Percentiles rank a stretch among this genome's conserved stretches.
phyloP scores from a whole-genome alignment of 2,113 vertebrate species.

The Xyliphius kryptos region DNA sequence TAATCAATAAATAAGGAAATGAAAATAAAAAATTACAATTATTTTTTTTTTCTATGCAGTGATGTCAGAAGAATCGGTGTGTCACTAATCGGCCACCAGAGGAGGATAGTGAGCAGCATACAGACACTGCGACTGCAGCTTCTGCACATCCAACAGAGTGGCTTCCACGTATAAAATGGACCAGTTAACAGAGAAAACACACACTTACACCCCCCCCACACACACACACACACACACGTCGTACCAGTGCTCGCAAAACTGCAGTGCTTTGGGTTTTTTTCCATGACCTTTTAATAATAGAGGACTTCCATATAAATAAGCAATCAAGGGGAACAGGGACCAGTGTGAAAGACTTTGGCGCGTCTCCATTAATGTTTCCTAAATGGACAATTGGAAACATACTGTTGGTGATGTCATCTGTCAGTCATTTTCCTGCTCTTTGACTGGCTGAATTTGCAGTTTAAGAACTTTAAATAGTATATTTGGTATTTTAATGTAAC shows the following conservation, averaged over 20 bases:
- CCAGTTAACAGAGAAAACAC: conserved; percentile 47
- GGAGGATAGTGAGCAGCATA: conserved; percentile 98
- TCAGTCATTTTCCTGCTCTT: conserved; percentile 26
- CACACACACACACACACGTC: conserved; percentile 8
- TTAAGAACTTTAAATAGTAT: conserved; percentile 38
- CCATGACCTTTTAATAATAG: conserved; percentile 12
- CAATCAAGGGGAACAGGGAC: conserved; percentile 13
- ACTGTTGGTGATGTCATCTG: conserved; percentile 38
- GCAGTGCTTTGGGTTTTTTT: conserved; percentile 11
- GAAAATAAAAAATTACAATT: conserved; percentile 1
- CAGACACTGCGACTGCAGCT: conserved; percentile 94
- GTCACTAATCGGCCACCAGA: conserved; percentile 96
- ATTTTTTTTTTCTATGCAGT: conserved; percentile 55
- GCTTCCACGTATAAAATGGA: conserved; percentile 89
- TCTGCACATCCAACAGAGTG: conserved; percentile 92
- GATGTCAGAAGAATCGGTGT: conserved; percentile 93
- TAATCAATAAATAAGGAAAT: too few species aligned
- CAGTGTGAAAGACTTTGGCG: conserved; percentile 14
- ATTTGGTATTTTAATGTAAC: conserved; percentile 47
- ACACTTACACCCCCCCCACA: neutral
- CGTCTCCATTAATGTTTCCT: conserved; percentile 22
- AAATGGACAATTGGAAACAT: conserved; percentile 27
- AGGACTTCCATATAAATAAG: conserved; percentile 28
- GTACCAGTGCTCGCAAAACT: neutral
- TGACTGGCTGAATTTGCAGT: conserved; percentile 35